Percentiles rank a stretch among this genome's conserved stretches.
Evolutionary conservation across 1,140 invertebrate species (phyloP).

Genomic region (Armadillidium nasatum): DNA sequence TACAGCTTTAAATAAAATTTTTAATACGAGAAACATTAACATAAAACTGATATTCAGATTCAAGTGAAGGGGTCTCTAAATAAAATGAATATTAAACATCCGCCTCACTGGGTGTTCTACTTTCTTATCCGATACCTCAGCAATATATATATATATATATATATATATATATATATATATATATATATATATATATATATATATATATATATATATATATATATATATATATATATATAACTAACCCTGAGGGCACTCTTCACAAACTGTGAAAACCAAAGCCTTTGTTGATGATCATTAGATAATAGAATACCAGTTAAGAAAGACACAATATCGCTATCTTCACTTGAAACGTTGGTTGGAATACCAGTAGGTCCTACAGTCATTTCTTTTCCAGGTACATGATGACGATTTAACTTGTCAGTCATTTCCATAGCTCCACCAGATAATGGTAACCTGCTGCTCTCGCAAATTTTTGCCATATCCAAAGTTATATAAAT

Average conservation of each 20-base stretch:
- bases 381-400: background rate
- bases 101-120: no score
- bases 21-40: no score
- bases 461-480: conserved; percentile 24
- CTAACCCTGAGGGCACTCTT: conserved; percentile 78
- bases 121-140: no score
- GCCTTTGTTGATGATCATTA: conserved; percentile 79
- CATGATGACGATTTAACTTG: background rate
- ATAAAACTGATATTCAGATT: no score
- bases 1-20: no score
- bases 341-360: conserved; percentile 40
- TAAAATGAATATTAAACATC: no score
- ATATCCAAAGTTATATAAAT: conserved; percentile 68
- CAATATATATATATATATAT: conserved; percentile 21
- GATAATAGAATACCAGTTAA: conserved; percentile 84
- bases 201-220: conserved; percentile 21
- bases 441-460: background rate
- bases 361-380: background rate
- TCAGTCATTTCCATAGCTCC: background rate
- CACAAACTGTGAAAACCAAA: conserved; percentile 88
- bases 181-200: conserved; percentile 21
- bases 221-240: conserved; percentile 26
- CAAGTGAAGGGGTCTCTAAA: no score
- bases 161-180: conserved; percentile 19
- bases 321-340: conserved; percentile 68